Evolutionary conservation across 1,140 invertebrate species (phyloP).

Genomic region (Atta colombica): DNA sequence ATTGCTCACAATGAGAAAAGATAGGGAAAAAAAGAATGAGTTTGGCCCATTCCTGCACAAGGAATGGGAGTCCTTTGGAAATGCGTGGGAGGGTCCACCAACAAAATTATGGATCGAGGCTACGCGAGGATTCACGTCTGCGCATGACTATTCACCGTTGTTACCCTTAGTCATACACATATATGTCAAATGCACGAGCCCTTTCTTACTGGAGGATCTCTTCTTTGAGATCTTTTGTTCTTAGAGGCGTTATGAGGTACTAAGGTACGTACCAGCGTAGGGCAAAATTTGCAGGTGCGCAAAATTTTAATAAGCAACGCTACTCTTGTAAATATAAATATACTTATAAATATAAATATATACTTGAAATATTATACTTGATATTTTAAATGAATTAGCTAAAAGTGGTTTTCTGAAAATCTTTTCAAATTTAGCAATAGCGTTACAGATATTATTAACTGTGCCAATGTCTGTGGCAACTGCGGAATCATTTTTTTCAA

Average conservation of each 20-base stretch:
- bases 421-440: too few relatives aligned
- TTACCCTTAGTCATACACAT: constrained; percentile 44
- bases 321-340: too few relatives aligned
- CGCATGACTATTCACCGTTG: constrained; percentile 64
- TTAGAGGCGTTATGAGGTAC: too few relatives aligned
- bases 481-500: too few relatives aligned
- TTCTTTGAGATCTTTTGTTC: background rate
- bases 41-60: constrained; percentile 51
- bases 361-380: too few relatives aligned
- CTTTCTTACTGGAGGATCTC: constrained; percentile 6
- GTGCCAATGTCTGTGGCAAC: too few relatives aligned
- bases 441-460: too few relatives aligned
- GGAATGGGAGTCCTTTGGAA: constrained; percentile 67
- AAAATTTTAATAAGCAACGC: too few relatives aligned
- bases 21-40: constrained; percentile 64
- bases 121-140: constrained; percentile 59
- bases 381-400: too few relatives aligned
- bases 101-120: constrained; percentile 78
- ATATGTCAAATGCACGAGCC: background rate
- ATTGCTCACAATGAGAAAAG: background rate
- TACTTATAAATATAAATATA: too few relatives aligned
- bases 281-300: background rate
- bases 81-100: constrained; percentile 76
- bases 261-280: too few relatives aligned
- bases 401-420: too few relatives aligned